Base-by-base conservation (phyloP, 2,888 invertebrate genomes). In the Tetragonisca angustula region DNA sequence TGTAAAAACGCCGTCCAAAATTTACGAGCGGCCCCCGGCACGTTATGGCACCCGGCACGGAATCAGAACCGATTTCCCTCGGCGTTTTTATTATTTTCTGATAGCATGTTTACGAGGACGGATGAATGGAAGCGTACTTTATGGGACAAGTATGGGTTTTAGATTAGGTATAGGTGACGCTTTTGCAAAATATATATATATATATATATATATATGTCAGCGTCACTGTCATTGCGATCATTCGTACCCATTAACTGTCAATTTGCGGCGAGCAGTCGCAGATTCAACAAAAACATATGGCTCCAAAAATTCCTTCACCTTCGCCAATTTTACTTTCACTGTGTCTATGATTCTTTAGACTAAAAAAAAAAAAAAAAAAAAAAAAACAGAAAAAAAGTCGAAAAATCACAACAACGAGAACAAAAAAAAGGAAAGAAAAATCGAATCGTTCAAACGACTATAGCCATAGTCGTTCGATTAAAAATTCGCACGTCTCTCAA, bases 121-220 rank as follows among this genome's bases (percentile, higher is more conserved):
- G 85, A 90, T 92, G 91, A 93, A 92, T 93, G 89, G 90, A 87
- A 90, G 84, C 88, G 90, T 90, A 91, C 85, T 93, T 94, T 93
- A 93, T 93, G 92, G 89, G 92, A 93, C 92, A 91, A 90, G 89
- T 92, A 93, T 92, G 91, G 91, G 90, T 90, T 92, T 93, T 92
- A 89, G 89, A 93, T 93, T 93, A 92, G 90, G 85, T 88, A 83
- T 85, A 77, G 80, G 24, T 82, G 87, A 87, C 81, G 81, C 82
- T 87, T 77, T 85, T 84, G 78, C 79, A 71, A 87, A 87, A 84
- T 85, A 81, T 79, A 75, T 70, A 61, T 61, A 50, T 50, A 76
- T 69, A 52, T 2, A 32, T 32, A 32, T 32, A 32, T 32, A 32
- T 36, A 36, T 5, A 36, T n/a, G n/a, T 32, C 27, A 27, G 32